Conservation (phyloP, 2,888 invertebrate species). For the Selenia dentaria region DNA sequence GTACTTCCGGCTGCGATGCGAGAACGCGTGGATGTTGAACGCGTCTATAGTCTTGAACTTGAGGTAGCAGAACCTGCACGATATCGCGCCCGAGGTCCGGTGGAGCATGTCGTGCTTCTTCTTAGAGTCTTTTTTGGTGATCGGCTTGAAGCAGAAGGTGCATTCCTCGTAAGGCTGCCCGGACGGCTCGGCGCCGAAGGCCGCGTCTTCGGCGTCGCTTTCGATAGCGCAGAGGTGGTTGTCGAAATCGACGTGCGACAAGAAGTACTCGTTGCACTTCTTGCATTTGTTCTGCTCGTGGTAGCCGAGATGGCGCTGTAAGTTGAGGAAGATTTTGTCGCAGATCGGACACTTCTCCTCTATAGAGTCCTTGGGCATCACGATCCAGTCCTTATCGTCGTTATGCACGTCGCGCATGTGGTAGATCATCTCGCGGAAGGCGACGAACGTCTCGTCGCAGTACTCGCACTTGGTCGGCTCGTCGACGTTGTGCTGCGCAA, state of each 20-base stretch:
- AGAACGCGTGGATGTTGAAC: conserved; percentile 77
- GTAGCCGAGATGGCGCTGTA: conserved; percentile 71
- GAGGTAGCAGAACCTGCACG: conserved; percentile 74
- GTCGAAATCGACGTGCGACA: conserved; percentile 65
- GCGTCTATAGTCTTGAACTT: conserved; percentile 79
- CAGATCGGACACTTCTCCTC: conserved; percentile 74
- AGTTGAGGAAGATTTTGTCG: conserved; percentile 70
- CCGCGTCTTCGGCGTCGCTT: conserved; percentile 65
- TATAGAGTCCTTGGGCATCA: conserved; percentile 69
- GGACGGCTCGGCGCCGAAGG: conserved; percentile 35
- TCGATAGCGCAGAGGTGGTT: conserved; percentile 75
- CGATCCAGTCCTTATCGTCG: conserved; percentile 76
- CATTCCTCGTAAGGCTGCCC: conserved; percentile 70
- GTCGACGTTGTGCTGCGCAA: conserved; percentile 66
- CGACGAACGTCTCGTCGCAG: conserved; percentile 82
- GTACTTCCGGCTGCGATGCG: conserved; percentile 76
- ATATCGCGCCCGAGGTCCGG: conserved; percentile 70
- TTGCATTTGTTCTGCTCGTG: conserved; percentile 78
- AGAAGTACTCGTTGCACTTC: conserved; percentile 78
- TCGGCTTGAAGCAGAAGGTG: conserved; percentile 76
- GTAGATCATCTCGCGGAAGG: conserved; percentile 79
- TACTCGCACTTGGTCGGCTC: conserved; percentile 76
- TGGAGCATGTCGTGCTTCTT: conserved; percentile 68
- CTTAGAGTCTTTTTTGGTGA: conserved; percentile 63
- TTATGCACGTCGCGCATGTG: conserved; percentile 76